Base-by-base conservation (phyloP, 2,113 vertebrate genomes). In the Eonycteris spelaea region DNA sequence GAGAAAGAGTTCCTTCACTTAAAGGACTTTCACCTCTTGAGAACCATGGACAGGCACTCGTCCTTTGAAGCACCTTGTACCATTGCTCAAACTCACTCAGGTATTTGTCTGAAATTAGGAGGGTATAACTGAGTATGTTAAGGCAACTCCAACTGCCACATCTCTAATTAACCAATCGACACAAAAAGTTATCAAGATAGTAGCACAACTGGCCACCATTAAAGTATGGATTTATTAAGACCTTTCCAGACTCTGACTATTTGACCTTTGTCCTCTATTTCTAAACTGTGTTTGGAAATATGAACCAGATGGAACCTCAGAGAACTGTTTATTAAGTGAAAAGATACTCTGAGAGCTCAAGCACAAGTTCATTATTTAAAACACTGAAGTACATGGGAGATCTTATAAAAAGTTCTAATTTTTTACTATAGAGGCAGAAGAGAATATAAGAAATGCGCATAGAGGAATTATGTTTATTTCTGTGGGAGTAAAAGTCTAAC, bases 271-370 rank as follows among this genome's bases (percentile, higher is more conserved):
- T 63, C 65, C 24, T 95, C 16, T 71, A 48, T 91, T 90, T 95
- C 12, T 80, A 91, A 87, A 57, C 15, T 74, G 3, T 30, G 19
- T 21, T 70, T 33, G 24, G 51, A 96, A 92, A 90, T 87, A 92
- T 22, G 43, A 92, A 78, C 16, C 24, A 90, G 30, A 77, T 71
- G 15, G 19, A 86, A 86, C 11, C 13, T 63, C 40, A 84, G 21
- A 55, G 53, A 74, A 85, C 48, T 78, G 11, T 84, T 90, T 68
- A 70, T 89, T n/a, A 75, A 92, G 82, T 78, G n/a, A 86, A 91
- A 94, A 95, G 19, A 77, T 67, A 15, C 2, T 51, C 74, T 45
- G n/a, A 43, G 19, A 67, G 1, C 80, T 92, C 57, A 95, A 86
- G 79, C 3, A 2, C 18, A 65, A 68, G 9, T 57, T n/a, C 35